Base-by-base conservation (phyloP, 2,113 vertebrate species). In the Vidua chalybeata region DNA sequence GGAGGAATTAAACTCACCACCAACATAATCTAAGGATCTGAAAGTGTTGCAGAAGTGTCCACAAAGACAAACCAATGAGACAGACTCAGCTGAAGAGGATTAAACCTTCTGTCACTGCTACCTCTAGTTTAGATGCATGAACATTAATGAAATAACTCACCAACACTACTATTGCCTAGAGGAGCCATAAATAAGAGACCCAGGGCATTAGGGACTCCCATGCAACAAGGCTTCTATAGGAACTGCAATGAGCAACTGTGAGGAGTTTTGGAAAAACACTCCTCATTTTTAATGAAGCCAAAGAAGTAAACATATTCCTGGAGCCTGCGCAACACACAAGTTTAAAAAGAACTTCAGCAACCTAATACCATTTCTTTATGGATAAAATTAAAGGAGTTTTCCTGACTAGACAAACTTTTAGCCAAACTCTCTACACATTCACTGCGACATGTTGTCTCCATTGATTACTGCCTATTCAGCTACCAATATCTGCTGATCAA, bases 271-370 rank as follows among this genome's bases (percentile, higher is more conserved):
- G 33, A 35, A 73, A 63, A 86, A 56, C 15, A 37, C 5, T 13
- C 51, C 69, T 39, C 14, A 52, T 61, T 68, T 39, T 48, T 73
- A 76, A 61, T 21, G 35, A 22, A 64, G 28, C 12, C 51, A 56
- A 54, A 69, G 12, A 13, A 64, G 7, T 17, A 3, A 52, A 69
- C 63, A 41, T 41, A 49, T 23, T 80, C 18, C 63, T 58, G 21
- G 7, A 78, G 56, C 24, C 51, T 63, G n/a, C 0, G 0, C 52
- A 66, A 54, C 7, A 58, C 6, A 28, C 6, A 80, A 49, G 12
- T 80, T 77, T 49, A 89, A 77, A 37, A 13, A 80, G n/a, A 90
- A 80, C 15, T 52, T 69, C 21, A 55, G 35, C 20, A 89, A 77
- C 8, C 2, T 63, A 64, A 58, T 73, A 51, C 12, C 3, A 39